Conservation (phyloP, 2,797 vertebrate genomes). For the Carcharodon carcharias region DNA sequence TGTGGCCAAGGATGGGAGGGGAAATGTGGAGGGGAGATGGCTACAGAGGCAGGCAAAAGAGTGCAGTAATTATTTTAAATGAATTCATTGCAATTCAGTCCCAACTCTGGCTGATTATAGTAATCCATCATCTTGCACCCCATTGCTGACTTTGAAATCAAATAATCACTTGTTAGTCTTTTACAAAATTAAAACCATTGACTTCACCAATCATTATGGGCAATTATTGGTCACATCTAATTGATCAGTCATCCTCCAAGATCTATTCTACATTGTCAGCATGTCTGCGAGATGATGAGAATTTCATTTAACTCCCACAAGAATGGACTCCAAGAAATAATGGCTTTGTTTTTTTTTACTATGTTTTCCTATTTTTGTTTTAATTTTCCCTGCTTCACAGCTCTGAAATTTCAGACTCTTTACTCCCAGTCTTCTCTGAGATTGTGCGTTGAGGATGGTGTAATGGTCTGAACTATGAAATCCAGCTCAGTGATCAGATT, state of each 20-base stretch:
- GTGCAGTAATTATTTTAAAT: constrained; percentile 31
- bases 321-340: constrained; percentile 19
- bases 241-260: constrained; percentile 29
- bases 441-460: background rate
- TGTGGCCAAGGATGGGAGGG: background rate
- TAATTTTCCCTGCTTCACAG: background rate
- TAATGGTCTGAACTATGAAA: background rate
- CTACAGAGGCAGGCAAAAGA: background rate
- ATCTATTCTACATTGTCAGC: constrained; percentile 33
- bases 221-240: constrained; percentile 35
- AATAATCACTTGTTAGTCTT: constrained; percentile 35
- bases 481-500: background rate
- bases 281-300: constrained; percentile 13
- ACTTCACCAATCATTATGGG: constrained; percentile 35
- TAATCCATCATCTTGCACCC: constrained; percentile 32
- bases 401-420: background rate
- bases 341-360: background rate
- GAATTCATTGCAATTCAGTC: constrained; percentile 29
- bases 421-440: background rate
- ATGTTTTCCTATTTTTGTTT: background rate
- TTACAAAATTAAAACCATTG: constrained; percentile 35
- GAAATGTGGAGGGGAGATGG: background rate
- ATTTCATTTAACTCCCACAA: constrained; percentile 1
- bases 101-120: constrained; percentile 29
- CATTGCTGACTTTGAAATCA: constrained; percentile 31